Evolutionary conservation across 2,888 invertebrate species (phyloP).

Genomic region (Scelioninae gen. 1): DNA sequence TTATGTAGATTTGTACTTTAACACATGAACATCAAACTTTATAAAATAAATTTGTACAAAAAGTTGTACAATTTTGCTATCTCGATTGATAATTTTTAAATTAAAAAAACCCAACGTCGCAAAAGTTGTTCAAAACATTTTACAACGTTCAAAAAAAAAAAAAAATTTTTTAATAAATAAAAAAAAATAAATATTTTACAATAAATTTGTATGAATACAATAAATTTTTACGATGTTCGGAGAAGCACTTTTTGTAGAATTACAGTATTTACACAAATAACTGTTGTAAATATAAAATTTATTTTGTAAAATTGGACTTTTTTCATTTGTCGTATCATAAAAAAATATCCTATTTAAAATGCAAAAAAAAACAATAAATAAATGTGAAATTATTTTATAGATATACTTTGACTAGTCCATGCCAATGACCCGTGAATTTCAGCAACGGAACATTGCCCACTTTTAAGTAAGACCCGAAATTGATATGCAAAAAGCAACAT

Average conservation of each 20-base stretch:
- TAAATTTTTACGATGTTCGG: too few relatives aligned
- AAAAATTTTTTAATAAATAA: too few relatives aligned
- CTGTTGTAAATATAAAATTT: conserved; percentile 40
- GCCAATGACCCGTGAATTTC: conserved; percentile 10
- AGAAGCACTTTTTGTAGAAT: neutral
- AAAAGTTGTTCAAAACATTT: too few relatives aligned
- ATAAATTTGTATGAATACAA: too few relatives aligned
- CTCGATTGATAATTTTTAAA: too few relatives aligned
- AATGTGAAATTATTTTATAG: neutral
- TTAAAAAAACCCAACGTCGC: too few relatives aligned
- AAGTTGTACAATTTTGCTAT: too few relatives aligned
- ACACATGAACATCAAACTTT: too few relatives aligned
- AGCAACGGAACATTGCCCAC: conserved; percentile 14
- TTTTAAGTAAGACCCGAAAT: neutral
- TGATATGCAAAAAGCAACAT: conserved; percentile 5
- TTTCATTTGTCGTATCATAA: neutral
- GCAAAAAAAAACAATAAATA: neutral
- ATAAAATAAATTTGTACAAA: too few relatives aligned
- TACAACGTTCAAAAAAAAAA: too few relatives aligned
- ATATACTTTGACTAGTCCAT: neutral
- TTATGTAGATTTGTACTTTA: too few relatives aligned
- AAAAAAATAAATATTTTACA: too few relatives aligned
- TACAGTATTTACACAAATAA: conserved; percentile 15
- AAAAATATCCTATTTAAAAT: neutral
- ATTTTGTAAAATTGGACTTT: conserved; percentile 11